Evolutionary conservation across 2,888 invertebrate genomes (phyloP).

Genomic region (Iphiclides podalirius): DNA sequence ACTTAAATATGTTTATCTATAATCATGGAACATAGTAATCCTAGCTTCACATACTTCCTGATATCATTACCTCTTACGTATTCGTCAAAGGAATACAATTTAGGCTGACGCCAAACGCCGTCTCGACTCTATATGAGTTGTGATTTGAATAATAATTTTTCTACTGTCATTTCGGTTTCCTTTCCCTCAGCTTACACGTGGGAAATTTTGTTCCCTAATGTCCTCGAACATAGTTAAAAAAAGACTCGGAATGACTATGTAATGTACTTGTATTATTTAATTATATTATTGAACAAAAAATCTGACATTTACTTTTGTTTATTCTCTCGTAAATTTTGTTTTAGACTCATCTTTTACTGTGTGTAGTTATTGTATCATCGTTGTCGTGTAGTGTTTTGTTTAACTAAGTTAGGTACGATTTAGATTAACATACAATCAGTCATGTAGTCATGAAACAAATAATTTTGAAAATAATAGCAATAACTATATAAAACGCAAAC

Average conservation of each 20-base stretch:
- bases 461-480: background rate
- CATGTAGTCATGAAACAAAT: background rate
- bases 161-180: slow-evolving; percentile 74
- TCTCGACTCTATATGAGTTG: slow-evolving; percentile 57
- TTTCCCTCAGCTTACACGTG: slow-evolving; percentile 68
- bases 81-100: slow-evolving; percentile 71
- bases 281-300: too few relatives aligned
- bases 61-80: slow-evolving; percentile 64
- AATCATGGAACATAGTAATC: slow-evolving; percentile 33
- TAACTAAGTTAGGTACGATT: background rate
- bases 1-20: too few relatives aligned
- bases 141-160: slow-evolving; percentile 79
- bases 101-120: slow-evolving; percentile 67
- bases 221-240: slow-evolving; percentile 46
- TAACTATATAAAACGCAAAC: slow-evolving; percentile 1
- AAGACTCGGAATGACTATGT: too few relatives aligned
- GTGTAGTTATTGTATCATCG: too few relatives aligned
- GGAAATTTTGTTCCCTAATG: slow-evolving; percentile 71
- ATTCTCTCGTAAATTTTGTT: too few relatives aligned
- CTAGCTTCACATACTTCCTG: slow-evolving; percentile 31
- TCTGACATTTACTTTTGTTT: too few relatives aligned
- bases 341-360: too few relatives aligned
- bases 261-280: too few relatives aligned
- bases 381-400: too few relatives aligned
- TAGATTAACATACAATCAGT: background rate